phyloP scores from a whole-genome alignment of 2,888 invertebrate species.

The Machimus atricapillus region DNA sequence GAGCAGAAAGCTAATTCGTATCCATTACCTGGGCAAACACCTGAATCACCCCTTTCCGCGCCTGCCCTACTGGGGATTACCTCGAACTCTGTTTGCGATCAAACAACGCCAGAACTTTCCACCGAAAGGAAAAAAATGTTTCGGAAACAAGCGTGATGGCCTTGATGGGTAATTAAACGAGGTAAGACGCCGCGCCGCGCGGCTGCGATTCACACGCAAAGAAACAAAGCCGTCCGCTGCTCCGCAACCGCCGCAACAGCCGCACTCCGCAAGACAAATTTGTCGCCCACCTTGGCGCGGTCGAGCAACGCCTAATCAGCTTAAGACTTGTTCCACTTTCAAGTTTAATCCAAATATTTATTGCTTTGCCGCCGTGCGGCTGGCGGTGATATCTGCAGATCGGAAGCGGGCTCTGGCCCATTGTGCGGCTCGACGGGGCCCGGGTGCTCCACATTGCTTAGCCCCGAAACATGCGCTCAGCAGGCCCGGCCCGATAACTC shows the following conservation, averaged over 20 bases:
- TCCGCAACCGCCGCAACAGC: neutral
- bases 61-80: neutral
- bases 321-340: conserved; percentile 32
- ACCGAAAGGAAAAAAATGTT: neutral
- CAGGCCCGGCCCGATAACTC: neutral
- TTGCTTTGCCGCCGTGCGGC: neutral
- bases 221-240: neutral
- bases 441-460: conserved; percentile 12
- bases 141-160: neutral
- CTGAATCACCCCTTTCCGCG: neutral
- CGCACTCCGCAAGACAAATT: conserved; percentile 2
- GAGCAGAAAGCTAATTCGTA: neutral
- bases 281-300: conserved; percentile 21
- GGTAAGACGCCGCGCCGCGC: neutral
- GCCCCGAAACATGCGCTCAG: neutral
- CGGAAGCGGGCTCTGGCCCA: neutral
- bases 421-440: neutral
- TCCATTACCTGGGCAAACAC: neutral
- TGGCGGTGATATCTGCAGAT: neutral
- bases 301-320: conserved; percentile 10
- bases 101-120: neutral
- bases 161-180: conserved; percentile 21
- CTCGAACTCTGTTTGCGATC: neutral
- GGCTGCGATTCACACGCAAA: neutral
- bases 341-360: conserved; percentile 34